These are phyloP conservation scores for Rhadinocentrus ornatus DNA, from an alignment of 2,797 vertebrate genomes.

Conservation along the genomic window DNA sequence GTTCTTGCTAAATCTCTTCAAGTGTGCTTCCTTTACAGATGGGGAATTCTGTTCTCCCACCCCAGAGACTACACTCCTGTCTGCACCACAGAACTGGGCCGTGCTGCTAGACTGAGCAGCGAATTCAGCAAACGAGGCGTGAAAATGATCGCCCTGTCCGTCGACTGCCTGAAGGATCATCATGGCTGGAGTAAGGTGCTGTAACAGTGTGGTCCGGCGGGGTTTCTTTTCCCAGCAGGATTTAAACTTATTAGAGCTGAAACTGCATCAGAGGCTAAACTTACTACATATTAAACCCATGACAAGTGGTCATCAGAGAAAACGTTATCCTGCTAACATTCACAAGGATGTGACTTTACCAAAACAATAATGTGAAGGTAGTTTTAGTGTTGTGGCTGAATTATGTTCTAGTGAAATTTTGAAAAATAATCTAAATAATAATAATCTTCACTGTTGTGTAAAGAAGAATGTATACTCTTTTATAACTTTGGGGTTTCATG, in stretches of 20 bases:
- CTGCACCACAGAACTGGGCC: conserved; percentile 94
- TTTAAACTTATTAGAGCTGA: neutral
- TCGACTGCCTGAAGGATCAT: conserved; percentile 89
- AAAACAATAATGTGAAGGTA: too few relatives aligned
- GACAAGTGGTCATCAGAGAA: neutral
- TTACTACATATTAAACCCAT: too few relatives aligned
- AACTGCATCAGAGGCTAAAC: neutral
- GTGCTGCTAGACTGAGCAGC: conserved; percentile 81
- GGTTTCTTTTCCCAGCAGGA: neutral
- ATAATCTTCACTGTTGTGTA: too few relatives aligned
- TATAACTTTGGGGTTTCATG: too few relatives aligned
- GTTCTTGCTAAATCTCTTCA: neutral
- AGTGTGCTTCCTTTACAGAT: conserved; percentile 72
- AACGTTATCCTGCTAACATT: neutral
- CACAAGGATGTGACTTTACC: too few relatives aligned
- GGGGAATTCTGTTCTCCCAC: conserved; percentile 96
- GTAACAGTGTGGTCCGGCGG: neutral
- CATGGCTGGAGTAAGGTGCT: conserved; percentile 90
- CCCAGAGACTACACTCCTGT: conserved; percentile 93
- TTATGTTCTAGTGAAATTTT: too few relatives aligned
- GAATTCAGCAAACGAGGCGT: conserved; percentile 90
- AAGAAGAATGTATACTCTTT: too few relatives aligned
- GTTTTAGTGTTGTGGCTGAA: too few relatives aligned
- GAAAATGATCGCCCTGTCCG: conserved; percentile 91
- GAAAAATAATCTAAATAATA: too few relatives aligned